Percentiles rank a stretch among this genome's conserved stretches.
Evolutionary conservation across 2,113 vertebrate genomes (phyloP).

Genomic region (Cairina moschata): DNA sequence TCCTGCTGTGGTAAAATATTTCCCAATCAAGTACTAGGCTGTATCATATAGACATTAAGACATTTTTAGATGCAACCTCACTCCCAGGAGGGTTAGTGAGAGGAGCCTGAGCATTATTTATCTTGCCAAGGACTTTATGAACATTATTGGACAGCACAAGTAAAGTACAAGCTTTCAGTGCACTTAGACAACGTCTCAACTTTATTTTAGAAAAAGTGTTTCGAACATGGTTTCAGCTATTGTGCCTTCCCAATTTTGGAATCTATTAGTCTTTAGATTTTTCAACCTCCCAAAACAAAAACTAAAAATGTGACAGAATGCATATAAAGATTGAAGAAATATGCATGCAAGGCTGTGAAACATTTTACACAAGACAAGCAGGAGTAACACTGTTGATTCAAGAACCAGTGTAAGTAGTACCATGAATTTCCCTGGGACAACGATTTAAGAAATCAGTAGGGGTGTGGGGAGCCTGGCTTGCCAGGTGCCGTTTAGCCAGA

Average conservation of each 20-base stretch:
- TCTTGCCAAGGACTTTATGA: not conserved
- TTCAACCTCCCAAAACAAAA: not conserved
- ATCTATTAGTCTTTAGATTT: not conserved
- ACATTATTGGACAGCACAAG: not conserved
- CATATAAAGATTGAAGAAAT: not conserved
- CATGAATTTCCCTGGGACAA: not conserved
- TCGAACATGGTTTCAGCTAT: not conserved
- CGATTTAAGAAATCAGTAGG: not conserved
- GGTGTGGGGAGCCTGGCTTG: not conserved
- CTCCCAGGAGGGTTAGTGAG: not conserved
- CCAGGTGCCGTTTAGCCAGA: not conserved
- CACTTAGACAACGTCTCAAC: not conserved
- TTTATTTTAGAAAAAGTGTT: not conserved
- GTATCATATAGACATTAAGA: not conserved
- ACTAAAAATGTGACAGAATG: not conserved
- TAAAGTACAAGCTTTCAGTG: not conserved
- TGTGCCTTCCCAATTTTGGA: not conserved
- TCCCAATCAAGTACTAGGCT: not conserved
- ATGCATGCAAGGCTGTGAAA: rapidly evolving
- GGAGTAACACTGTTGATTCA: not conserved
- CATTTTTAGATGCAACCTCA: not conserved
- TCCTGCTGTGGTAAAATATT: not conserved
- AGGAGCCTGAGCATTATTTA: not conserved
- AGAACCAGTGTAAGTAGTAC: not conserved
- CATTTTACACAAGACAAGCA: not conserved